These are phyloP conservation scores for Cremastobaeus sp. DNA, from an alignment of 2,888 invertebrate genomes.

Conservation along the genomic window DNA sequence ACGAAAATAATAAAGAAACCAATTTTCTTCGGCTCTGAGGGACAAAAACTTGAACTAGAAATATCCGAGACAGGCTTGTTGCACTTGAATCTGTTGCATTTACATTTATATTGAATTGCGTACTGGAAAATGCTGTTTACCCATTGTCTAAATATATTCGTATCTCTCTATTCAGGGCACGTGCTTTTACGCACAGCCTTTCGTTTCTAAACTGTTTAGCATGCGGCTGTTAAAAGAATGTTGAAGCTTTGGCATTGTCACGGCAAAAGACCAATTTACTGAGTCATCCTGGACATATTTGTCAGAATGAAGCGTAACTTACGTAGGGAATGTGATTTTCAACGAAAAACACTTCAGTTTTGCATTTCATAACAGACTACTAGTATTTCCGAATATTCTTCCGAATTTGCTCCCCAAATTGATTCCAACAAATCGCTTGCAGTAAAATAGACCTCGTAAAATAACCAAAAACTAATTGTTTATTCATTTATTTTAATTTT, in stretches of 20 bases:
- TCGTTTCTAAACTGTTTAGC: conserved; percentile 57
- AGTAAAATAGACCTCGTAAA: no score
- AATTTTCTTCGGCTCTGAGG: conserved; percentile 38
- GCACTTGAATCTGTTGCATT: conserved; percentile 76
- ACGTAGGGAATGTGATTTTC: conserved; percentile 38
- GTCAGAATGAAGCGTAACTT: conserved; percentile 41
- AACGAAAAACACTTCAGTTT: conserved; percentile 6
- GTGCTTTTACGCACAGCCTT: conserved; percentile 56
- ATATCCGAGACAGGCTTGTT: conserved; percentile 56
- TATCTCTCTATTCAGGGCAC: conserved; percentile 69
- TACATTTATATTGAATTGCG: conserved; percentile 77
- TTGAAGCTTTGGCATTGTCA: conserved; percentile 42
- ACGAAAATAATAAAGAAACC: conserved; percentile 53
- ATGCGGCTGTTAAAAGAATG: conserved; percentile 55
- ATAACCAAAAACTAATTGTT: no score
- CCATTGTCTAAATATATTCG: conserved; percentile 70
- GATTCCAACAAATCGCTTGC: no score
- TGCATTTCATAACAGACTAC: background rate
- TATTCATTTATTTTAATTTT: no score
- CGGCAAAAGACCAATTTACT: conserved; percentile 44
- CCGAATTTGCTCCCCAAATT: background rate
- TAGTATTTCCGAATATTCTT: conserved; percentile 1
- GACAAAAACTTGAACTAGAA: conserved; percentile 42
- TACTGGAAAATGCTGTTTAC: conserved; percentile 66
- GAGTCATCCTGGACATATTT: conserved; percentile 43